phyloP scores from a whole-genome alignment of 2,797 vertebrate genomes.

The Karalla daura region DNA sequence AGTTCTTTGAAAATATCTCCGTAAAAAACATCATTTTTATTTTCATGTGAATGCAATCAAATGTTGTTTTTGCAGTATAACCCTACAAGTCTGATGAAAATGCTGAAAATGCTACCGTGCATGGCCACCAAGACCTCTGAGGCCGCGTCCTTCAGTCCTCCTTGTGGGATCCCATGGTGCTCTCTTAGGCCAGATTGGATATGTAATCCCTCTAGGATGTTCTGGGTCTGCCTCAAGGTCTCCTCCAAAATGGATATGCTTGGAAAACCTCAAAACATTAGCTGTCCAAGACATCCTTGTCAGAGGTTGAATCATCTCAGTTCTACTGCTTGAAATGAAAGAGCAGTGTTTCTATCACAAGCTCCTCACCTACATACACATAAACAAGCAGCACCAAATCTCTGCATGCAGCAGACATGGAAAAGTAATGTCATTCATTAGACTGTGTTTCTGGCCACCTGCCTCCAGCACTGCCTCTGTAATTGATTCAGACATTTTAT shows the following conservation, averaged over 20 bases:
- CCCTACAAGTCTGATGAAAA: too few species aligned
- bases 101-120: too few species aligned
- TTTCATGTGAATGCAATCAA: too few species aligned
- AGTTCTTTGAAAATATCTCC: too few species aligned
- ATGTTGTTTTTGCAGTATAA: too few species aligned
- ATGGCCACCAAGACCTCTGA: neutral
- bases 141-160: neutral
- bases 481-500: neutral
- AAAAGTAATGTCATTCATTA: neutral
- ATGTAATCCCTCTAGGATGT: conserved; percentile 28
- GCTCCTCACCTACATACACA: neutral
- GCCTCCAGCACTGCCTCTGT: neutral
- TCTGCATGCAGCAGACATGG: neutral
- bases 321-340: neutral
- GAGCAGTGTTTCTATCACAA: neutral
- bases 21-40: too few species aligned
- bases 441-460: neutral
- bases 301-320: conserved; percentile 1
- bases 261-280: conserved; percentile 15
- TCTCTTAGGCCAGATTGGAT: conserved; percentile 16
- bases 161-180: neutral
- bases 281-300: conserved; percentile 10
- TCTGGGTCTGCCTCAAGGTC: conserved; percentile 14
- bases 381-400: neutral
- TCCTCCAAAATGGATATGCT: conserved; percentile 9